Base-by-base conservation (phyloP, 2,113 vertebrate genomes). In the Tupaia tana region DNA sequence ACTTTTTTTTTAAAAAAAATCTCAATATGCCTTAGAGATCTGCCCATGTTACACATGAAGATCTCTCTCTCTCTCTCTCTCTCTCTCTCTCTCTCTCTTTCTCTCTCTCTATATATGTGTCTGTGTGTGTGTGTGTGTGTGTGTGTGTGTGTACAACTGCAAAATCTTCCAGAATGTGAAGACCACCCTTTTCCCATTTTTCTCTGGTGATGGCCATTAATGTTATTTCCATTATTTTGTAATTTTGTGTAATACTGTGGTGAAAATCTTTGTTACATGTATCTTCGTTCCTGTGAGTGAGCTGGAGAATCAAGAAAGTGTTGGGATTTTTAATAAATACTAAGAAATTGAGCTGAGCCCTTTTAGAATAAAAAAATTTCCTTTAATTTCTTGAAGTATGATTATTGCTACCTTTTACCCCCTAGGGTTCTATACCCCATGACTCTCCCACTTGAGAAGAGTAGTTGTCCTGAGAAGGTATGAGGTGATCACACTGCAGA, bases 361-460 rank as follows among this genome's bases (percentile, higher is more conserved):
- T 91, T 27, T 91, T 88, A 70, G 31, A 63, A 80, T 43, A 43
- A 43, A 61, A 81, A 91, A 71, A 82, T 84, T 95, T 92, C 13
- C n/a, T 92, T 0, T 63, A 87, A 74, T 63, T 31, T 19, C 56
- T 87, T 90, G 29, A 90, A 86, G 64, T 12, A 9, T 27, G 31
- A 27, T 74, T 93, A 71, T 71, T 84, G 7, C 43, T 71, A 31
- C 18, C 11, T 90, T 94, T n/a, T 80, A 81, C 91, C 93, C 64
- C 25, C 18, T 89, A 85, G 12, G 58, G 7, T 20, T 94, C 29
- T 67, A 9, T 85, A 56, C 3, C 15, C 24, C 70, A 12, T 80
- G 85, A 59, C 64, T 84, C 1, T 75, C 15, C 12, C n/a, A 52
- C 7, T 73, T 25, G n/a, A 43, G 61, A 95, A 66, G 56, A 85